These are phyloP conservation scores for Mizuhopecten yessoensis DNA, from an alignment of 1,140 invertebrate genomes.

Conservation along the genomic window DNA sequence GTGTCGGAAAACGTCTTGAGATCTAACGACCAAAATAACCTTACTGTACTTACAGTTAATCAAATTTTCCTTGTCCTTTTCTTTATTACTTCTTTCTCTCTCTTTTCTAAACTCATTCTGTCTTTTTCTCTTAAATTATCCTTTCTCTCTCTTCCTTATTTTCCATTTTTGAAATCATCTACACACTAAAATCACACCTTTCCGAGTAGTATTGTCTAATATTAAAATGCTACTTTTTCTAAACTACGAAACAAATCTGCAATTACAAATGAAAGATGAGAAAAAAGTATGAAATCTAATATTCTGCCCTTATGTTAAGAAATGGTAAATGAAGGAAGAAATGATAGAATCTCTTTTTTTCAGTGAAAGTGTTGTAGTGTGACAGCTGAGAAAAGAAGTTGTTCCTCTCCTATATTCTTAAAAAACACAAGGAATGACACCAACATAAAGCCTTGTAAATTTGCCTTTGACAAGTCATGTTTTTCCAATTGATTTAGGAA, in stretches of 20 bases:
- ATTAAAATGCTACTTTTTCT: background rate
- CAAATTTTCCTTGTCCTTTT: background rate
- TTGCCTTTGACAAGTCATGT: too few relatives aligned
- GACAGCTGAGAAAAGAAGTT: too few relatives aligned
- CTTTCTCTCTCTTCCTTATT: background rate
- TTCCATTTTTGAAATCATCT: background rate
- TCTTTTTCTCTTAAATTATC: background rate
- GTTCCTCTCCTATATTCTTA: too few relatives aligned
- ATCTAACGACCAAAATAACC: conserved; percentile 34
- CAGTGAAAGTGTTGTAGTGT: background rate
- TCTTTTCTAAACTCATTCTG: background rate
- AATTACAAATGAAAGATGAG: background rate
- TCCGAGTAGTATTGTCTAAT: background rate
- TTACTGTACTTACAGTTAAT: background rate
- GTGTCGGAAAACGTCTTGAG: background rate
- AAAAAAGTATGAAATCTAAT: background rate
- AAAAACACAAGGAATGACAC: too few relatives aligned
- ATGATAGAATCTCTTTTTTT: background rate
- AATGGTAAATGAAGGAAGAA: too few relatives aligned
- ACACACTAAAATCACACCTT: background rate
- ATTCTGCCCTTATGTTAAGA: too few relatives aligned
- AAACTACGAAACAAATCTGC: background rate
- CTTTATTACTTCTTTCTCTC: background rate
- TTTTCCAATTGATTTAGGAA: background rate
- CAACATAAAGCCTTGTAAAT: too few relatives aligned